phyloP scores from a whole-genome alignment of 2,888 invertebrate genomes.

The Latrodectus hesperus region DNA sequence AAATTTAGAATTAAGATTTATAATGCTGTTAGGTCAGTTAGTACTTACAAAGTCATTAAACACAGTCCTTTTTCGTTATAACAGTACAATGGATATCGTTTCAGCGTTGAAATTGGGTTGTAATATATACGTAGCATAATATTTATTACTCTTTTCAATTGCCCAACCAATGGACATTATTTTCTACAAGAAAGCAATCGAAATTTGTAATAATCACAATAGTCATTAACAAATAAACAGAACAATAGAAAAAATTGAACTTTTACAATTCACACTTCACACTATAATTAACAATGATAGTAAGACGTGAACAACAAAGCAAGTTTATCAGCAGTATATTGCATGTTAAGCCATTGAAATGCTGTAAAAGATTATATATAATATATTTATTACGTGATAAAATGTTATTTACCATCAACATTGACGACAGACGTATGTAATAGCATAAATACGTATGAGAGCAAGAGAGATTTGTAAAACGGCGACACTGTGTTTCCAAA shows the following conservation, averaged over 20 bases:
- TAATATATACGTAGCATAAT: slow-evolving; percentile 63
- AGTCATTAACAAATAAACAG: slow-evolving; percentile 64
- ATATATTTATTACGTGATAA: slow-evolving; percentile 65
- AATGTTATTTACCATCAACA: slow-evolving; percentile 69
- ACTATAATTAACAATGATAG: slow-evolving; percentile 67
- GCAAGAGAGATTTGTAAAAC: slow-evolving; percentile 64
- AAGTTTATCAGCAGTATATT: slow-evolving; percentile 63
- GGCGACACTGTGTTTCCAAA: slow-evolving; percentile 42
- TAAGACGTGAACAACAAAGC: slow-evolving; percentile 63
- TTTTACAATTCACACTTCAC: slow-evolving; percentile 64
- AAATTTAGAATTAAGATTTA: too few species aligned
- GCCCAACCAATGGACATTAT: slow-evolving; percentile 58
- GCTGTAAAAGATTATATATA: slow-evolving; percentile 69
- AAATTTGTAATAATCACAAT: slow-evolving; percentile 46
- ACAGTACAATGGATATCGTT: neutral
- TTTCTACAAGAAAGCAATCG: slow-evolving; percentile 67
- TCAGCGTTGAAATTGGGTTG: slow-evolving; percentile 47
- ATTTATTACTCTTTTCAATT: slow-evolving; percentile 62
- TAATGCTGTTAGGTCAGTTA: too few species aligned
- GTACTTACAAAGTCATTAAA: too few species aligned
- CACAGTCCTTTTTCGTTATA: too few species aligned
- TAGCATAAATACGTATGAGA: slow-evolving; percentile 70
- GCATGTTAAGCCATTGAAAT: slow-evolving; percentile 68
- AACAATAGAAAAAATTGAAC: slow-evolving; percentile 56
- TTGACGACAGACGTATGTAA: slow-evolving; percentile 68